These are phyloP conservation scores for Agapornis roseicollis DNA, from an alignment of 2,113 vertebrate species.

Conservation along the genomic window DNA sequence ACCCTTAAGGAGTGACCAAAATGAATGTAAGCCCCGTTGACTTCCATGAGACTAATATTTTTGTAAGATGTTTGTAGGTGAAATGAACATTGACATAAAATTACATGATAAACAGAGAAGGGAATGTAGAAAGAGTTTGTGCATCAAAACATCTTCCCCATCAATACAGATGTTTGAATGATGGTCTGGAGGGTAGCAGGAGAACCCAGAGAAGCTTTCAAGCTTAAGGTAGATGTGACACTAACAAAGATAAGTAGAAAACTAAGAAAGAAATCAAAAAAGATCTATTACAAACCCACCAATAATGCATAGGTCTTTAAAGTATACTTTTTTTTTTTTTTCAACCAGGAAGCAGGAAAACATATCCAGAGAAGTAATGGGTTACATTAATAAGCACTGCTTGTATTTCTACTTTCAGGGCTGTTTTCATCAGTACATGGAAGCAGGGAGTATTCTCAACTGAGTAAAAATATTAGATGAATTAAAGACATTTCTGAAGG, in stretches of 20 bases:
- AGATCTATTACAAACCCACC: background rate
- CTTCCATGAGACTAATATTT: background rate
- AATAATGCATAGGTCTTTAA: background rate
- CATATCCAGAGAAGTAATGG: background rate
- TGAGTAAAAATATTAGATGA: background rate
- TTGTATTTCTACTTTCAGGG: background rate
- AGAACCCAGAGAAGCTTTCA: background rate
- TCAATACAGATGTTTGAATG: background rate
- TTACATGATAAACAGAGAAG: background rate
- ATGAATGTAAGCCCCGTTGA: fast-evolving
- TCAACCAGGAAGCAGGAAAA: background rate
- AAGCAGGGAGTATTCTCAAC: background rate
- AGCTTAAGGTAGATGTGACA: background rate
- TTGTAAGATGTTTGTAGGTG: background rate
- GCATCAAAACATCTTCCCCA: background rate
- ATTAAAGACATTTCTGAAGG: background rate
- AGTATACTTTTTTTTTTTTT: background rate
- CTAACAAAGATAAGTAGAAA: background rate
- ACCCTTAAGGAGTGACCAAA: background rate
- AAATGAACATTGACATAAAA: background rate
- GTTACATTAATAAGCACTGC: background rate
- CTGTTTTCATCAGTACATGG: background rate
- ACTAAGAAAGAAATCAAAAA: background rate
- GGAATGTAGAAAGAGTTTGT: background rate
- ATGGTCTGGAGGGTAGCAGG: background rate